Percentiles rank a stretch among this genome's conserved stretches.
phyloP scores from a whole-genome alignment of 2,888 invertebrate species.

The Habroteleia sp. region DNA sequence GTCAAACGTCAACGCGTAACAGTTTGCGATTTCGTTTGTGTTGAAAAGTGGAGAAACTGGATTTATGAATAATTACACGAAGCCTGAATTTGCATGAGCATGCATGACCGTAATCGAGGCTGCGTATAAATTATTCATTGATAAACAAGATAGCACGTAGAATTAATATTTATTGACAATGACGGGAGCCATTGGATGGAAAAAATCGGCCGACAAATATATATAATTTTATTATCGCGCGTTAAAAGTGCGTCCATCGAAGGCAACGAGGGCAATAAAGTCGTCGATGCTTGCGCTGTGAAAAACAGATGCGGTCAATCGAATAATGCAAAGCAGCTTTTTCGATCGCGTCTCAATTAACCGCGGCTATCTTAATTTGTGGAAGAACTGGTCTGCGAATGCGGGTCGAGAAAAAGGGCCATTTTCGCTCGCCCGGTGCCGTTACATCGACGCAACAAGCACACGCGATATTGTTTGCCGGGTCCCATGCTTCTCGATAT shows the following conservation, averaged over 20 bases:
- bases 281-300: slow-evolving; percentile 9
- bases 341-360: slow-evolving; percentile 23
- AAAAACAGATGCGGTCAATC: slow-evolving; percentile 29
- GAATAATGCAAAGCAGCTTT: slow-evolving; percentile 31
- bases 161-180: slow-evolving; percentile 7
- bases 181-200: not conserved
- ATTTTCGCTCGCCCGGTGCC: slow-evolving; percentile 34
- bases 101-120: slow-evolving; percentile 31
- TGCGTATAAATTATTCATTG: slow-evolving; percentile 40
- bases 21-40: slow-evolving; percentile 39
- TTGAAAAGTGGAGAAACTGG: slow-evolving; percentile 42
- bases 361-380: slow-evolving; percentile 30
- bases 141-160: not conserved
- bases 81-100: slow-evolving; percentile 39
- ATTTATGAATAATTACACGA: slow-evolving; percentile 30
- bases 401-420: slow-evolving; percentile 35
- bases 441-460: slow-evolving; percentile 24
- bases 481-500: slow-evolving; percentile 18
- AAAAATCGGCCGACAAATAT: no score
- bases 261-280: slow-evolving; percentile 6
- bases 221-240: not conserved
- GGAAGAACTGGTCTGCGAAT: slow-evolving; percentile 25
- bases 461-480: slow-evolving; percentile 52
- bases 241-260: not conserved
- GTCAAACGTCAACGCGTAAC: slow-evolving; percentile 22